Conservation (phyloP, 2,113 vertebrate genomes). For the Pontoporia blainvillei region DNA sequence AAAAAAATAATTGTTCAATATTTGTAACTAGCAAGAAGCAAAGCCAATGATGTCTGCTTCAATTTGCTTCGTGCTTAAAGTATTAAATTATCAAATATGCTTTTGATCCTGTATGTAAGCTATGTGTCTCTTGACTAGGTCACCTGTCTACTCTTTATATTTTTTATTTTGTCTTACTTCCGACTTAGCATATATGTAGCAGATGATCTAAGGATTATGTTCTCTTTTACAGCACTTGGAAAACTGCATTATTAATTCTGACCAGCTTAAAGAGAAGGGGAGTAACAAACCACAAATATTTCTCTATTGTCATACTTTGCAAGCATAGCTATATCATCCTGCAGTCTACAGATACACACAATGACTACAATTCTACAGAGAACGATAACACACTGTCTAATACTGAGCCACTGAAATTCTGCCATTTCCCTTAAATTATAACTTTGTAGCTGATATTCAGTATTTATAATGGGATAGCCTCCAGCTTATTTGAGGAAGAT, state of each 20-base stretch:
- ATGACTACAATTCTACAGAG: background rate
- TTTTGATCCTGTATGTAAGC: background rate
- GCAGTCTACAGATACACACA: background rate
- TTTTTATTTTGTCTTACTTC: background rate
- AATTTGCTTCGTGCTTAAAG: background rate
- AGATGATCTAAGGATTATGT: background rate
- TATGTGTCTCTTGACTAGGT: background rate
- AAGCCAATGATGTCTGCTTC: background rate
- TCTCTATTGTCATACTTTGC: background rate
- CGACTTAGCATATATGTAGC: background rate
- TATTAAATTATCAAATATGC: background rate
- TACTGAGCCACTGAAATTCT: background rate
- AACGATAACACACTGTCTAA: constrained; percentile 41
- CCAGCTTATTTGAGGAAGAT: constrained; percentile 6
- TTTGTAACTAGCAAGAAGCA: background rate
- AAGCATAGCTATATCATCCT: background rate
- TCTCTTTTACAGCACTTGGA: background rate
- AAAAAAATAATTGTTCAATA: background rate
- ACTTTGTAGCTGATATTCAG: background rate
- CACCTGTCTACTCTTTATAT: background rate
- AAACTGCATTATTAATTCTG: background rate
- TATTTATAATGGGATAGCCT: background rate
- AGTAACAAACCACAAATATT: background rate
- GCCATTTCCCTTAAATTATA: constrained; percentile 25
- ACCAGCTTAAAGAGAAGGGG: background rate